These are phyloP conservation scores for Apostichopus japonicus DNA, from an alignment of 35 echinoderm and acorn worm genomes.

Conservation along the genomic window DNA sequence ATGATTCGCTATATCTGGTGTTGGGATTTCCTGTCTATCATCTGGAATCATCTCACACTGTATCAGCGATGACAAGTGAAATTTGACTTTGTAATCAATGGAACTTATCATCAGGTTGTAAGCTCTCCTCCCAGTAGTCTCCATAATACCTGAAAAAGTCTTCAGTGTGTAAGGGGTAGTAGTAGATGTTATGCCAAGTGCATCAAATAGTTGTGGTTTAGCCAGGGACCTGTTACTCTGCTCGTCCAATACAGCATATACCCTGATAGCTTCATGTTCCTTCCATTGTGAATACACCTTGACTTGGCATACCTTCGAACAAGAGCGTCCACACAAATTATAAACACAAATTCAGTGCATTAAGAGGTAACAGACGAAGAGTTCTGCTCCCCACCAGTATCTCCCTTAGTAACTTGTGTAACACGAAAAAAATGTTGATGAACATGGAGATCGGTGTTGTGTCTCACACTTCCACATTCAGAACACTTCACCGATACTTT, in stretches of 20 bases:
- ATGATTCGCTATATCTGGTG: too few species aligned
- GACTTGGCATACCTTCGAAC: conserved; percentile 52
- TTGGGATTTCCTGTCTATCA: too few species aligned
- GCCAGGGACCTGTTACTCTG: conserved; percentile 64
- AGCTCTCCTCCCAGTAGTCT: too few species aligned
- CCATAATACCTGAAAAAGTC: too few species aligned
- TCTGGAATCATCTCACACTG: too few species aligned
- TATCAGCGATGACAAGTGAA: too few species aligned
- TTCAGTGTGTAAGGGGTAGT: too few species aligned
- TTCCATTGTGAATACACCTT: conserved; percentile 27
- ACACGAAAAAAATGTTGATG: too few species aligned
- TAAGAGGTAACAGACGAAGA: neutral
- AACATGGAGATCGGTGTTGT: neutral
- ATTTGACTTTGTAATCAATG: too few species aligned
- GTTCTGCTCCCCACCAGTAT: conserved; percentile 15
- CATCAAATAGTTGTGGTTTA: conserved; percentile 25
- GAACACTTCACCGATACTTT: conserved; percentile 18
- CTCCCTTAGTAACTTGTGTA: neutral
- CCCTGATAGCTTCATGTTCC: conserved; percentile 21
- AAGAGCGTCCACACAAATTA: conserved; percentile 17
- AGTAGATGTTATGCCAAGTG: conserved; percentile 42
- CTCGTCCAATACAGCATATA: conserved; percentile 73
- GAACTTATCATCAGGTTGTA: too few species aligned
- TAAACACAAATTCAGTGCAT: conserved; percentile 55
- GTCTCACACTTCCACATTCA: conserved; percentile 25